A percentile compares a stretch with the other conserved stretches of the same genome.
Evolutionary conservation across 2,113 vertebrate genomes (phyloP).

Genomic region (Thunnus thynnus): DNA sequence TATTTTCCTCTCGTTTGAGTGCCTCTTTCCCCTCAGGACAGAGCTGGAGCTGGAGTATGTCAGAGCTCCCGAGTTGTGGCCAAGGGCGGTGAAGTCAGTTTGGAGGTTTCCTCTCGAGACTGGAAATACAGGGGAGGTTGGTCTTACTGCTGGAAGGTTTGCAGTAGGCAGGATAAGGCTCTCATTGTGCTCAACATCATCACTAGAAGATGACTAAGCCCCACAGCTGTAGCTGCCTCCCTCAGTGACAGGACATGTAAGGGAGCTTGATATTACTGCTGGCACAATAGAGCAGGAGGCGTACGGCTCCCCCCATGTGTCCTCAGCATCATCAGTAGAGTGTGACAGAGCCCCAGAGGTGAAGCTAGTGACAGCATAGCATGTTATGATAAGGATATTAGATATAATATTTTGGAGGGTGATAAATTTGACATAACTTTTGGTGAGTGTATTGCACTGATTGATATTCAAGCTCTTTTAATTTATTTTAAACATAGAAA

Average conservation of each 20-base stretch:
- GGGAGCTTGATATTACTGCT: constrained; percentile 4
- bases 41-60: constrained; percentile 9
- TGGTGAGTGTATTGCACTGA: background rate
- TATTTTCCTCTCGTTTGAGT: constrained; percentile 8
- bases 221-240: constrained; percentile 1
- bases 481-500: background rate
- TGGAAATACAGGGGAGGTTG: background rate
- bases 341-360: constrained; percentile 37
- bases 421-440: background rate
- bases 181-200: background rate
- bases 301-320: background rate
- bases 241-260: constrained; percentile 39
- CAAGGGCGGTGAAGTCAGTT: background rate
- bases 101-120: constrained; percentile 26
- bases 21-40: constrained; percentile 22
- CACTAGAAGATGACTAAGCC: background rate
- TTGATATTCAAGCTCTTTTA: background rate
- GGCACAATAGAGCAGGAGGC: background rate
- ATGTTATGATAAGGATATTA: background rate
- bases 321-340: constrained; percentile 1
- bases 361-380: constrained; percentile 11
- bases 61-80: background rate
- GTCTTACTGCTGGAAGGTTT: constrained; percentile 18
- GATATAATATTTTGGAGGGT: background rate
- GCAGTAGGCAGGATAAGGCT: constrained; percentile 2